A percentile compares a stretch with the other conserved stretches of the same genome.
phyloP scores from a whole-genome alignment of 2,888 invertebrate genomes.

The Dryobotodes eremita region DNA sequence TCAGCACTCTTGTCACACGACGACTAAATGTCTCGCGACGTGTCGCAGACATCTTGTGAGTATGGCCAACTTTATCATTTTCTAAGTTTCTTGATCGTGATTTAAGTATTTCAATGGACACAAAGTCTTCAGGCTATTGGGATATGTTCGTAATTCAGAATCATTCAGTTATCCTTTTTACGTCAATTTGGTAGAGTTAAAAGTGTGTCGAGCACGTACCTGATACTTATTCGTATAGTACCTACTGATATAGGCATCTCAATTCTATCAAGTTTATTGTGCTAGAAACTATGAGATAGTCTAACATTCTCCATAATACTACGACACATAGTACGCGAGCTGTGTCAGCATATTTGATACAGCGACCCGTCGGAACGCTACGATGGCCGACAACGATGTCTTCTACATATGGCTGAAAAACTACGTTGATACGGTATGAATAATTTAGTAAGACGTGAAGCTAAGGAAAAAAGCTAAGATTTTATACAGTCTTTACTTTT shows the following conservation, averaged over 20 bases:
- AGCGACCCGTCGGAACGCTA: conserved; percentile 26
- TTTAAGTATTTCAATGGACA: neutral
- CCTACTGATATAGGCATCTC: neutral
- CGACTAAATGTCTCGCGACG: conserved; percentile 2
- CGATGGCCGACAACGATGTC: conserved; percentile 6
- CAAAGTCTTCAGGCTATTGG: neutral
- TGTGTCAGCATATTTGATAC: conserved; percentile 30
- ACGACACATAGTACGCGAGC: conserved; percentile 10
- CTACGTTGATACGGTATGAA: conserved; percentile 15
- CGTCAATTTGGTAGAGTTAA: neutral
- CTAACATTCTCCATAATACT: neutral
- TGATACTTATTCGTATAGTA: neutral
- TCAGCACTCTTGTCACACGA: conserved; percentile 41
- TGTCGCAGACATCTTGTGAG: conserved; percentile 3
- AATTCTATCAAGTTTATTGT: neutral
- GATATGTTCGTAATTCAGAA: neutral
- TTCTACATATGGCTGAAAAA: conserved; percentile 8
- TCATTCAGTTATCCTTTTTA: neutral
- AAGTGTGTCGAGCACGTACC: too few species aligned
- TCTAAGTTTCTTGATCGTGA: neutral
- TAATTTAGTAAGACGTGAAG: conserved; percentile 4
- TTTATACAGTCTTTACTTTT: neutral
- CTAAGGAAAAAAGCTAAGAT: neutral
- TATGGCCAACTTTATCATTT: neutral
- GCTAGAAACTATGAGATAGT: neutral